Evolutionary conservation across 2,888 invertebrate species (phyloP).

Genomic region (Noctua fimbriata): DNA sequence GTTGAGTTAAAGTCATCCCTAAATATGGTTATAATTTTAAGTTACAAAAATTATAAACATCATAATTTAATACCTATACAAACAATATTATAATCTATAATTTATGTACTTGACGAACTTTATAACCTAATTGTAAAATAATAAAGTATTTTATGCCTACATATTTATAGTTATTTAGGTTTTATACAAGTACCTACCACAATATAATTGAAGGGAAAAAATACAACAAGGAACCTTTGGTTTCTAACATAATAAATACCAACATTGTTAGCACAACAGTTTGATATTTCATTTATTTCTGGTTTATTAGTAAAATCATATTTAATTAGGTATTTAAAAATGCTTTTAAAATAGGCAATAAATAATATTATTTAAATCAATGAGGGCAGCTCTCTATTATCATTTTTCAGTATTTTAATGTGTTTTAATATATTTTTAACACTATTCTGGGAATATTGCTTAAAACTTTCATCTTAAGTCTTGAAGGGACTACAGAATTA

Average conservation of each 20-base stretch:
- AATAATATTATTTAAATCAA: constrained; percentile 7
- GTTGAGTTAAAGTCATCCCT: not conserved
- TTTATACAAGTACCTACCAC: constrained; percentile 40
- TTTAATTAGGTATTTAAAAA: constrained; percentile 3
- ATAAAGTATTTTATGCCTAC: constrained; percentile 38
- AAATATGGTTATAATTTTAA: constrained; percentile 17
- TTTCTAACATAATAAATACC: constrained; percentile 34
- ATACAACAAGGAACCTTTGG: constrained; percentile 52
- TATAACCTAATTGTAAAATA: constrained; percentile 40
- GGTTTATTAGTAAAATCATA: constrained; percentile 10
- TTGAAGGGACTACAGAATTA: not conserved
- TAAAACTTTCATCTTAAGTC: constrained; percentile 6
- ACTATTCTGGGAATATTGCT: not conserved
- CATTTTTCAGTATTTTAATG: not conserved
- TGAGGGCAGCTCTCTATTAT: not conserved
- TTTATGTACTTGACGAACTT: constrained; percentile 46
- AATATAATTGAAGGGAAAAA: constrained; percentile 3
- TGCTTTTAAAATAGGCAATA: not conserved
- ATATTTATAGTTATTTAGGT: constrained; percentile 33
- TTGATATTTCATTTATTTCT: constrained; percentile 16
- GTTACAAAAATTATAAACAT: constrained; percentile 35
- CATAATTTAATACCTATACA: constrained; percentile 28
- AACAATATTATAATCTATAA: constrained; percentile 37
- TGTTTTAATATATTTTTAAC: not conserved
- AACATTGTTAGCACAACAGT: constrained; percentile 21